These are phyloP conservation scores for Rhabdophis nuchalis DNA, from an alignment of 2,797 vertebrate genomes.

Conservation along the genomic window DNA sequence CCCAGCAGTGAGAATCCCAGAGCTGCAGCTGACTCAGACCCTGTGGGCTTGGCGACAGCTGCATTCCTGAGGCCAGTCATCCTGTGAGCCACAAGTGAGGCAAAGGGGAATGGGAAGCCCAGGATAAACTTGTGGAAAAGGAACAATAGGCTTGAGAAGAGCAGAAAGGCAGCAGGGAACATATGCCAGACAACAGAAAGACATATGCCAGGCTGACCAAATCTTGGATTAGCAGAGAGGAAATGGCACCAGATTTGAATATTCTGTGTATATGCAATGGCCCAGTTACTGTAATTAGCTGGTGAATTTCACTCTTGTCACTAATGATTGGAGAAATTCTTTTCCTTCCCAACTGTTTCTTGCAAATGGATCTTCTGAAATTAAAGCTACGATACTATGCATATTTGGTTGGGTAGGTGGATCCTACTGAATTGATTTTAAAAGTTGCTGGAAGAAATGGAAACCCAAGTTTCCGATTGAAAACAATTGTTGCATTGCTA, in stretches of 20 bases:
- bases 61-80: conserved; percentile 25
- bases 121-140: background rate
- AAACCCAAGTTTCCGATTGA: background rate
- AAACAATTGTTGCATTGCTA: background rate
- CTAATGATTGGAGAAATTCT: background rate
- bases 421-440: background rate
- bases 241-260: background rate
- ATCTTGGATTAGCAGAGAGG: too few relatives aligned
- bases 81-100: background rate
- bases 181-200: background rate
- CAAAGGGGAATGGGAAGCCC: background rate
- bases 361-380: background rate
- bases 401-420: background rate
- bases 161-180: background rate
- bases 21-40: background rate
- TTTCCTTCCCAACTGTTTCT: background rate
- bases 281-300: background rate
- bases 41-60: background rate
- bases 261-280: background rate
- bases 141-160: background rate
- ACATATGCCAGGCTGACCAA: background rate
- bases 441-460: background rate
- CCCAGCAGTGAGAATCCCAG: background rate
- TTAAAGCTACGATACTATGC: background rate
- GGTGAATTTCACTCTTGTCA: background rate